Evolutionary conservation across 2,113 vertebrate genomes (phyloP), one percentile per base, ranked within the genome.

Genomic region (Serinus canaria): DNA sequence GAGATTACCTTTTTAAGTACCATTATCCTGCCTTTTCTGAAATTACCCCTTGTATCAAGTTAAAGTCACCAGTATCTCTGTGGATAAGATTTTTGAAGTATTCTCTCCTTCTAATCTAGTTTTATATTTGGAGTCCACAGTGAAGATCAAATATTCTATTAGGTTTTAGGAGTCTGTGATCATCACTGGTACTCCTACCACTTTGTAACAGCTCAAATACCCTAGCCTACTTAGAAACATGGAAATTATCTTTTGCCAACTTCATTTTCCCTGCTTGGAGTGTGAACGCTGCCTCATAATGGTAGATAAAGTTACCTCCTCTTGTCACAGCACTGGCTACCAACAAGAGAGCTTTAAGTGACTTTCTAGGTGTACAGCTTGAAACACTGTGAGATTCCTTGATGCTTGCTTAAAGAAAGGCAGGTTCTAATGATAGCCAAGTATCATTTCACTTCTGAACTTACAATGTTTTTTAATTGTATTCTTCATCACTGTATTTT

Each of bases 1-100:
- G 1, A 81, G 27, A 20, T 90, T 47, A 78, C 28, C 27, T 37
- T 75, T 44, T 67, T n/a, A n/a, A 35, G 66, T 27, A 90, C 39
- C 31, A 35, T 23, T 24, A 62, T 8, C 10, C 31, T 75, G 84
- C 46, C 55, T 69, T 13, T 70, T 78, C 76, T 80, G 90, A 92
- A 95, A 92, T 79, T 41, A 91, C 46, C 20, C 72, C 63, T 84
- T 60, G 35, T 33, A 94, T 70, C 52, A 79, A 63, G 84, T 66
- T 73, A 41, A 66, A 69, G 39, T 77, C 77, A 93, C 31, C 76
- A 53, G 43, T 41, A 62, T 20, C 81, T 95, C 52, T 68, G 39
- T 9, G 83, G 58, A 82, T 66, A 66, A 85, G 87, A 68, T 28
- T 46, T 22, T 49, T 31, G 6, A 77, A 33, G 11, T 50, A 59